A percentile compares a stretch with the other conserved stretches of the same genome.
Evolutionary conservation across 1,140 invertebrate species (phyloP).

Genomic region (Acromyrmex charruanus): DNA sequence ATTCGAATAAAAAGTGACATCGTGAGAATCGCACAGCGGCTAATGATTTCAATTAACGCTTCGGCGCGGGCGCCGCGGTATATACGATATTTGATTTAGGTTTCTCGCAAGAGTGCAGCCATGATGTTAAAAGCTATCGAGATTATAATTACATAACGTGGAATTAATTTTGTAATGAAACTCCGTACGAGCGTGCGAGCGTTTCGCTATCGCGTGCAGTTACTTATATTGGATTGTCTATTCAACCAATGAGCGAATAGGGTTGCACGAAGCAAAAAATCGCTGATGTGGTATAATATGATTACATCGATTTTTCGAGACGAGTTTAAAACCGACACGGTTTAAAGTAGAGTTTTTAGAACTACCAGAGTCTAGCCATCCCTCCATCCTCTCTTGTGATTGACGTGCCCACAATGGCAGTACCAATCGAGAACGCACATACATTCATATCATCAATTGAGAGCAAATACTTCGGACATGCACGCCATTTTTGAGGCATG

Average conservation of each 20-base stretch:
- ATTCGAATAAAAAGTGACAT: background rate
- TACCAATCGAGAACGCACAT: too few relatives aligned
- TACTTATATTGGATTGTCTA: conserved; percentile 35
- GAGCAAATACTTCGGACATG: too few relatives aligned
- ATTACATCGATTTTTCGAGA: conserved; percentile 14
- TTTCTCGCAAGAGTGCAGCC: conserved; percentile 28
- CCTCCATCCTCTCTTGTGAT: too few relatives aligned
- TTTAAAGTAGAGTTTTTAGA: background rate
- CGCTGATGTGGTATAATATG: background rate
- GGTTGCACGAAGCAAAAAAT: conserved; percentile 37
- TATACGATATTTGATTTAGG: conserved; percentile 47
- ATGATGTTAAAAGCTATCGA: conserved; percentile 50
- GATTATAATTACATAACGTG: conserved; percentile 52
- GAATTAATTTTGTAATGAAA: conserved; percentile 51
- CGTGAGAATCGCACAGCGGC: conserved; percentile 3
- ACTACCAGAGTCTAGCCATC: too few relatives aligned
- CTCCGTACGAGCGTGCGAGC: background rate
- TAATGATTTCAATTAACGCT: conserved; percentile 58
- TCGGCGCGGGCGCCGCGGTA: background rate
- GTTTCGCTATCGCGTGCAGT: conserved; percentile 2
- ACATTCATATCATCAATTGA: too few relatives aligned
- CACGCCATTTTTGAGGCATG: too few relatives aligned
- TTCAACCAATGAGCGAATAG: conserved; percentile 25
- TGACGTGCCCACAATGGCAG: too few relatives aligned
- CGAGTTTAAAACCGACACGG: background rate